Percentiles rank a stretch among this genome's conserved stretches.
phyloP scores from a whole-genome alignment of 2,888 invertebrate species.

The Odontocolon sp. region DNA sequence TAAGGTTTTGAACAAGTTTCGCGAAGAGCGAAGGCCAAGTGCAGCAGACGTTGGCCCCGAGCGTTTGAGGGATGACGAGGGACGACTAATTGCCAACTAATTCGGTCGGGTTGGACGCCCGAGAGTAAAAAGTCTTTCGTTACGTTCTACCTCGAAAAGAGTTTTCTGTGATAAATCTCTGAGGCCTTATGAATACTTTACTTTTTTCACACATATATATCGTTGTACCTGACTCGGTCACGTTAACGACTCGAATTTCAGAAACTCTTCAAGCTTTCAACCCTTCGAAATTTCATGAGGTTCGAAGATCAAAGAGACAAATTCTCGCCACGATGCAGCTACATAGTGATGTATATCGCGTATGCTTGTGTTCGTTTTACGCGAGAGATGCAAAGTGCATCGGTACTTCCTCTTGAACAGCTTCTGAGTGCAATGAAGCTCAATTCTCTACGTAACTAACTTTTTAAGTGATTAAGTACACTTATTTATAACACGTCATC shows the following conservation, averaged over 20 bases:
- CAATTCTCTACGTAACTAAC: too few relatives aligned
- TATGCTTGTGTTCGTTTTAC: background rate
- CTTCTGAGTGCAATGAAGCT: too few relatives aligned
- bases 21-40: constrained; percentile 65
- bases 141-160: too few relatives aligned
- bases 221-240: background rate
- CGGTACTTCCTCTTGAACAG: too few relatives aligned
- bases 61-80: constrained; percentile 57
- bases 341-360: too few relatives aligned
- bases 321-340: too few relatives aligned
- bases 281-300: background rate
- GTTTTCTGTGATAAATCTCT: too few relatives aligned
- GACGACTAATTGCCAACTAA: constrained; percentile 72
- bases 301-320: constrained; percentile 37
- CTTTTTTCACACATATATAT: background rate
- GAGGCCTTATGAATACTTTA: background rate
- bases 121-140: background rate
- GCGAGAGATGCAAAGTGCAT: background rate
- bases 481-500: too few relatives aligned
- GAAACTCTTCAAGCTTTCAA: background rate
- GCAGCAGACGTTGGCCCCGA: constrained; percentile 53
- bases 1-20: constrained; percentile 19
- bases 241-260: constrained; percentile 20
- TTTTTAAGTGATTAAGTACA: too few relatives aligned
- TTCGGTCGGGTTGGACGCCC: constrained; percentile 57